phyloP scores from a whole-genome alignment of 2,797 vertebrate genomes.

The Australoheros facetus region DNA sequence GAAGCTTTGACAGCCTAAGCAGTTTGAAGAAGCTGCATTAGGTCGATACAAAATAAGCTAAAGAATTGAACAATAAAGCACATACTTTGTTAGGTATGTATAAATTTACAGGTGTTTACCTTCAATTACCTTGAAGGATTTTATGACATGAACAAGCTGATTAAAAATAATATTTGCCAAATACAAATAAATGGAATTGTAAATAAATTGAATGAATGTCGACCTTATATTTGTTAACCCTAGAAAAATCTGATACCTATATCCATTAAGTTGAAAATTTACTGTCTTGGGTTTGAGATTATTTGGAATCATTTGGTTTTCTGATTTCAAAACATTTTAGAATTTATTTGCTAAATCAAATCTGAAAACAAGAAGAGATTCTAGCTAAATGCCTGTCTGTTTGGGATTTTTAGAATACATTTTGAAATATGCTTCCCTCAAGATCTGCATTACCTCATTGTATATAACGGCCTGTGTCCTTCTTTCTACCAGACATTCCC shows the following conservation, averaged over 20 bases:
- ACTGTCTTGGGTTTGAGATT: background rate
- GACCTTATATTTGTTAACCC: too few species aligned
- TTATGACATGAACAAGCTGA: background rate
- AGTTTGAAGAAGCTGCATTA: background rate
- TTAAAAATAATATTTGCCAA: background rate
- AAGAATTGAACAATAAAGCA: background rate
- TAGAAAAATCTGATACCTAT: background rate
- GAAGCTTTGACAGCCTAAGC: background rate
- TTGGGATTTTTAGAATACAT: background rate
- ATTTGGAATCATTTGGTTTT: background rate
- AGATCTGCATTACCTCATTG: conserved; percentile 14
- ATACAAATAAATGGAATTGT: too few species aligned
- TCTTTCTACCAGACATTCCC: conserved; percentile 23
- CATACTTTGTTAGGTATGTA: background rate
- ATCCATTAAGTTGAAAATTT: background rate
- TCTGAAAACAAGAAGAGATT: conserved; percentile 13
- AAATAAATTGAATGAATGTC: too few species aligned
- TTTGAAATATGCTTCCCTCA: background rate
- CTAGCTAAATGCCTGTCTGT: background rate
- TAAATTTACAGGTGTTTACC: too few species aligned
- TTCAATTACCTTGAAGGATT: too few species aligned
- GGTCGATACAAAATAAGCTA: background rate
- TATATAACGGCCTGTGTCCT: conserved; percentile 10
- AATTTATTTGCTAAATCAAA: conserved; percentile 20
- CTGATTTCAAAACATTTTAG: background rate